Conservation (phyloP, 2,888 invertebrate genomes). For the Epirrhoe alternata region DNA sequence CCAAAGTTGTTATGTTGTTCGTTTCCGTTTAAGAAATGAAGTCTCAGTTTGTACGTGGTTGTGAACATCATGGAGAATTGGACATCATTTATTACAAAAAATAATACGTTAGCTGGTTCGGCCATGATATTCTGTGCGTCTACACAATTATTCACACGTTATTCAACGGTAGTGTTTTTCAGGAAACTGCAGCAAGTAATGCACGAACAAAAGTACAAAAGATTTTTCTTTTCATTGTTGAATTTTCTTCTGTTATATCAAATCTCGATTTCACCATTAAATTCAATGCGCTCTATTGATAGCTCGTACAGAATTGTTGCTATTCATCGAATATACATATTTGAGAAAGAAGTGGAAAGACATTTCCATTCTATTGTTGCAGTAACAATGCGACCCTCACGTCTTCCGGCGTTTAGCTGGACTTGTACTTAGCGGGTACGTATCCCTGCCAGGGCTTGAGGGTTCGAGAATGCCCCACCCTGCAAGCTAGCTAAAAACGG, state of each 20-base stretch:
- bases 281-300: conserved; percentile 40
- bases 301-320: conserved; percentile 39
- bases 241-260: conserved; percentile 25
- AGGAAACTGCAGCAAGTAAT: conserved; percentile 15
- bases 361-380: conserved; percentile 69
- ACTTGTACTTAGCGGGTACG: conserved; percentile 56
- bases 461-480: conserved; percentile 50
- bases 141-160: neutral
- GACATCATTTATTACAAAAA: neutral
- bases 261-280: conserved; percentile 30
- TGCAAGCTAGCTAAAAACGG: conserved; percentile 40
- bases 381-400: conserved; percentile 69
- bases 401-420: conserved; percentile 72
- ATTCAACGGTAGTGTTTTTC: conserved; percentile 6
- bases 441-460: conserved; percentile 36
- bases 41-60: neutral
- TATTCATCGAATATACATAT: conserved; percentile 54
- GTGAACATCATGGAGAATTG: neutral
- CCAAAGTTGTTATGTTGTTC: conserved; percentile 17
- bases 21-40: conserved; percentile 14
- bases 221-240: conserved; percentile 26
- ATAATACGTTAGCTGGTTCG: too few species aligned
- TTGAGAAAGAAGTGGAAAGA: conserved; percentile 63
- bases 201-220: conserved; percentile 24
- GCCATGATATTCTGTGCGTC: neutral